These are phyloP conservation scores for Tachysurus fulvidraco DNA, from an alignment of 2,113 vertebrate genomes.

Conservation along the genomic window DNA sequence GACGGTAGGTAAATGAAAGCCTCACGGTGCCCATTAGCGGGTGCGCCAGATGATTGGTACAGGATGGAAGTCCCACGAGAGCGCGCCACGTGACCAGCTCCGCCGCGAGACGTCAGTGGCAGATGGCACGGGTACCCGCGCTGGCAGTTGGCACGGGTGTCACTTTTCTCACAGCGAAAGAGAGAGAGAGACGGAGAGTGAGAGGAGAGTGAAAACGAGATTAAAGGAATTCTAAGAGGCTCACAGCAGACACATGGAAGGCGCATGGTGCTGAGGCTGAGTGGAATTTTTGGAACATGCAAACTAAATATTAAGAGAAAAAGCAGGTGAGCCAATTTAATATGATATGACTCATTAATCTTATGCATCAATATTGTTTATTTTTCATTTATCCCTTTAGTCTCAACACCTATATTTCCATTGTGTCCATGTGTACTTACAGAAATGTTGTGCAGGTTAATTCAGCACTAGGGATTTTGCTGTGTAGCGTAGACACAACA, in stretches of 20 bases:
- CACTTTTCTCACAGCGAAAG: conserved; percentile 87
- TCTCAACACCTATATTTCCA: no score
- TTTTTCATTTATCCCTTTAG: not conserved
- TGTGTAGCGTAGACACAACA: not conserved
- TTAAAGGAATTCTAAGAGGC: conserved; percentile 74
- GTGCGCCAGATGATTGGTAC: conserved; percentile 98
- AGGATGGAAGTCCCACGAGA: conserved; percentile 94
- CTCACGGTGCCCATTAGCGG: conserved; percentile 98
- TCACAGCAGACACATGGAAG: conserved; percentile 81
- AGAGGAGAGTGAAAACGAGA: conserved; percentile 67
- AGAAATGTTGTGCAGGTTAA: not conserved
- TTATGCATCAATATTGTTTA: not conserved
- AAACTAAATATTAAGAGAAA: conserved; percentile 81
- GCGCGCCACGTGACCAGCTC: conserved; percentile 90
- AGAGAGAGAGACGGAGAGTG: conserved; percentile 82
- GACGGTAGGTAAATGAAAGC: conserved; percentile 95
- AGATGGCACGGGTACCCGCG: conserved; percentile 99
- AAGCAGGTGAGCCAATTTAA: conserved; percentile 78
- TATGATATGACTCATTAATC: not conserved
- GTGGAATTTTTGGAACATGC: conserved; percentile 85
- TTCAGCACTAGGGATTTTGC: not conserved
- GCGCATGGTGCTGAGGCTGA: conserved; percentile 77
- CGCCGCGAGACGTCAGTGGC: conserved; percentile 99
- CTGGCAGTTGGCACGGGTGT: conserved; percentile 99
- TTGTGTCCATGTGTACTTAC: not conserved